phyloP scores from a whole-genome alignment of 1,140 invertebrate genomes.

The Drosophila tsacasi region DNA sequence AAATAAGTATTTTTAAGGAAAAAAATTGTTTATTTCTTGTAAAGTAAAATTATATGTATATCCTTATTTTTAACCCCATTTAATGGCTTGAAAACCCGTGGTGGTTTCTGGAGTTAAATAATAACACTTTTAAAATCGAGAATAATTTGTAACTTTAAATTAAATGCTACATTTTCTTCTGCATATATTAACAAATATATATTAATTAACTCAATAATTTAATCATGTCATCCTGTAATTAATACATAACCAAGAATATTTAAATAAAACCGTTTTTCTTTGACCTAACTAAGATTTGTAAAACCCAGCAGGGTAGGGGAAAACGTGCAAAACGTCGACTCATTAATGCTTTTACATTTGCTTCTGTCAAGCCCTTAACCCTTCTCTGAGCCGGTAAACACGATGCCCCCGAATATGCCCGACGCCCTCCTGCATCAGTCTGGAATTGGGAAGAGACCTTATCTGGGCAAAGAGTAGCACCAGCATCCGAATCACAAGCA shows the following conservation, averaged over 20 bases:
- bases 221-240: too few species aligned
- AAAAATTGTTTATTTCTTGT: too few species aligned
- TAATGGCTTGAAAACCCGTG: too few species aligned
- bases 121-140: not conserved
- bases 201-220: not conserved
- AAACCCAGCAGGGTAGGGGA: not conserved
- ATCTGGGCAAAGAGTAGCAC: conserved; percentile 35
- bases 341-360: conserved; percentile 37
- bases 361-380: conserved; percentile 43
- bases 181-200: not conserved
- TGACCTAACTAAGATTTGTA: not conserved
- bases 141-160: not conserved
- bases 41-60: too few species aligned
- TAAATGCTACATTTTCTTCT: not conserved
- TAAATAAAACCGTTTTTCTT: not conserved
- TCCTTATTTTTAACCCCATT: too few species aligned
- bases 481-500: not conserved
- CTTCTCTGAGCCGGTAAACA: conserved; percentile 22
- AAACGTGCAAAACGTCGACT: conserved; percentile 32
- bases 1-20: too few species aligned
- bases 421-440: not conserved
- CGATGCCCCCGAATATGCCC: not conserved
- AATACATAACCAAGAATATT: not conserved
- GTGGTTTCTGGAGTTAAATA: too few species aligned
- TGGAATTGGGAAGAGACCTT: conserved; percentile 26